Percentiles rank a stretch among this genome's conserved stretches.
Evolutionary conservation across 92 coral and sea anemone genomes (phyloP).

Genomic region (Epizoanthus rinbou): DNA sequence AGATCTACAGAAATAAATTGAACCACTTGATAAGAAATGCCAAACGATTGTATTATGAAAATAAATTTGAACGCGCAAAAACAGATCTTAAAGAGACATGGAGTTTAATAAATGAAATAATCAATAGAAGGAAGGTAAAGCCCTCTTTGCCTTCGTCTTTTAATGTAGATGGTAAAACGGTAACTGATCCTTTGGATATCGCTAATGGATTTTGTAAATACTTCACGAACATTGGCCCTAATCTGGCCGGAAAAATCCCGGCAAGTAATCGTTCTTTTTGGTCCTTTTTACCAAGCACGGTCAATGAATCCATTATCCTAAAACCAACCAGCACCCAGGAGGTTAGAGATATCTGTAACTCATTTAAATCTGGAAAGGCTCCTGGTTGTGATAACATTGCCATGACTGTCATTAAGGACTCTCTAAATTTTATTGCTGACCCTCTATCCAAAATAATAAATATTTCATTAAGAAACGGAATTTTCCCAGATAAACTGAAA

Average conservation of each 20-base stretch:
- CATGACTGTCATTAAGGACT: conserved; percentile 45
- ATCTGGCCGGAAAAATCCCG: conserved; percentile 26
- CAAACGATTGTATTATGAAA: too few species aligned
- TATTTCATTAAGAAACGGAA: conserved; percentile 32
- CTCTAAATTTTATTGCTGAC: conserved; percentile 30
- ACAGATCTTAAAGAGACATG: too few species aligned
- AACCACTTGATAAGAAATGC: background rate
- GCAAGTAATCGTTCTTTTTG: conserved; percentile 9
- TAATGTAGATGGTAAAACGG: too few species aligned
- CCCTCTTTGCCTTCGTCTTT: too few species aligned
- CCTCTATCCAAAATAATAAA: conserved; percentile 33
- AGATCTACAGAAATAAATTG: background rate
- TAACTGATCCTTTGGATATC: too few species aligned
- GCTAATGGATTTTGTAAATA: too few species aligned
- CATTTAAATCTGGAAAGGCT: conserved; percentile 37
- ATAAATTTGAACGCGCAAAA: too few species aligned
- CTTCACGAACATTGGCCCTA: too few species aligned
- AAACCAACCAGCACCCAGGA: conserved; percentile 44
- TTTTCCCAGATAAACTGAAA: conserved; percentile 53
- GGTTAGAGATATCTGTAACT: conserved; percentile 26
- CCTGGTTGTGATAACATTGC: conserved; percentile 49
- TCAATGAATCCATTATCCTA: conserved; percentile 5
- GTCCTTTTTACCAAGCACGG: conserved; percentile 7
- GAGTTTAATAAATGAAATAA: too few species aligned
- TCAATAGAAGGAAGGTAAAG: too few species aligned